These are phyloP conservation scores for Tenrec ecaudatus DNA, from an alignment of 2,113 vertebrate genomes.

Conservation along the genomic window DNA sequence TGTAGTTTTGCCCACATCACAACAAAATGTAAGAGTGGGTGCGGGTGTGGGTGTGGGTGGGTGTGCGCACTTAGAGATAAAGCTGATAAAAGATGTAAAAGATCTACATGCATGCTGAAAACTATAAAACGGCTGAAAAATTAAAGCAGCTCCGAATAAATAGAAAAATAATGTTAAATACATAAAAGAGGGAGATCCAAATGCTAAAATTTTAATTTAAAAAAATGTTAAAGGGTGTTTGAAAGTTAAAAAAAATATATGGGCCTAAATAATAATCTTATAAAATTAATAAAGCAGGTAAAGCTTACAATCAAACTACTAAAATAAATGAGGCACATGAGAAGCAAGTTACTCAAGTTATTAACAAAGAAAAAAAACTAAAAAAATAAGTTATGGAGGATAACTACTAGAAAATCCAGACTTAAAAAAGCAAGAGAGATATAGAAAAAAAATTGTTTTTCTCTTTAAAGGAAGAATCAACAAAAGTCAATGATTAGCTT, in stretches of 20 bases:
- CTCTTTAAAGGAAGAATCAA: neutral
- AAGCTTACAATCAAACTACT: neutral
- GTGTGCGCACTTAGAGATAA: no score
- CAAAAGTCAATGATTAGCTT: neutral
- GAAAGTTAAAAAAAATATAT: neutral
- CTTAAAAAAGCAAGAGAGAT: neutral
- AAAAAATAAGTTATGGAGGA: neutral
- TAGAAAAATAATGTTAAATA: no score
- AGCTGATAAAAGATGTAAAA: no score
- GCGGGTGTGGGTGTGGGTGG: no score
- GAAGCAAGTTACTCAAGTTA: slow-evolving; percentile 17
- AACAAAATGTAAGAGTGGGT: no score
- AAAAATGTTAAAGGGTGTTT: slow-evolving; percentile 11
- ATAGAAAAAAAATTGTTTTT: neutral
- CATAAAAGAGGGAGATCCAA: no score
- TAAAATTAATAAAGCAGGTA: slow-evolving; percentile 35
- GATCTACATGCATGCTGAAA: no score
- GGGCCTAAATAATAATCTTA: slow-evolving; percentile 6
- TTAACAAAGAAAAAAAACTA: neutral
- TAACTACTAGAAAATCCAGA: neutral
- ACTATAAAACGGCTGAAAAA: no score
- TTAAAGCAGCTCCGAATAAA: no score
- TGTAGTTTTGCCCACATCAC: no score
- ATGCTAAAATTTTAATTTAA: neutral
- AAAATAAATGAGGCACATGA: slow-evolving; percentile 2